Percentiles rank a stretch among this genome's conserved stretches.
Evolutionary conservation across 2,797 vertebrate genomes (phyloP).

Genomic region (Chelmon rostratus): DNA sequence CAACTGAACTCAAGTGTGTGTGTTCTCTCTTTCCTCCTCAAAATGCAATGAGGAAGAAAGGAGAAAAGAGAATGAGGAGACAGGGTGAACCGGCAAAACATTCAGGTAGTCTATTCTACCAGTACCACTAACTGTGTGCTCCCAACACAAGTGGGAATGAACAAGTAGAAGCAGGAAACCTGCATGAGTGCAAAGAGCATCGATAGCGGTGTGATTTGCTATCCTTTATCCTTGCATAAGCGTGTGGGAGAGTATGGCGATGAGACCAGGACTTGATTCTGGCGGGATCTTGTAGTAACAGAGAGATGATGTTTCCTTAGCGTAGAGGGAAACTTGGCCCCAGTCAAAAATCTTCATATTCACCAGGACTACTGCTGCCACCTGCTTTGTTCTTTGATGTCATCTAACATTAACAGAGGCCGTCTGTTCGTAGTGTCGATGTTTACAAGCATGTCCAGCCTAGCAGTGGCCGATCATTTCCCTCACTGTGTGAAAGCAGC

Average conservation of each 20-base stretch:
- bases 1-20: neutral
- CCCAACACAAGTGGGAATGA: conserved; percentile 45
- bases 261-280: conserved; percentile 44
- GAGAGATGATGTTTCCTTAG: conserved; percentile 55
- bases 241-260: conserved; percentile 31
- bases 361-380: conserved; percentile 57
- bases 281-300: conserved; percentile 40
- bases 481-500: conserved; percentile 61
- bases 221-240: conserved; percentile 58
- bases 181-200: conserved; percentile 52
- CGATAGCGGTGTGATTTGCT: conserved; percentile 29
- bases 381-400: conserved; percentile 52
- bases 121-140: conserved; percentile 35
- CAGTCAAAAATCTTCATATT: conserved; percentile 74
- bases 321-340: conserved; percentile 61
- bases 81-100: conserved; percentile 40
- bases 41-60: conserved; percentile 41
- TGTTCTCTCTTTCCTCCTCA: conserved; percentile 42
- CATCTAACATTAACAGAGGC: conserved; percentile 45
- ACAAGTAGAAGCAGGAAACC: conserved; percentile 37
- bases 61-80: conserved; percentile 14
- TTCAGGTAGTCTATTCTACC: conserved; percentile 54
- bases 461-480: conserved; percentile 50
- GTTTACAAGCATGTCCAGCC: conserved; percentile 45
- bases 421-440: conserved; percentile 54